A percentile compares a stretch with the other conserved stretches of the same genome.
Conservation (phyloP, 2,113 vertebrate species). For the Cynocephalus volans region DNA sequence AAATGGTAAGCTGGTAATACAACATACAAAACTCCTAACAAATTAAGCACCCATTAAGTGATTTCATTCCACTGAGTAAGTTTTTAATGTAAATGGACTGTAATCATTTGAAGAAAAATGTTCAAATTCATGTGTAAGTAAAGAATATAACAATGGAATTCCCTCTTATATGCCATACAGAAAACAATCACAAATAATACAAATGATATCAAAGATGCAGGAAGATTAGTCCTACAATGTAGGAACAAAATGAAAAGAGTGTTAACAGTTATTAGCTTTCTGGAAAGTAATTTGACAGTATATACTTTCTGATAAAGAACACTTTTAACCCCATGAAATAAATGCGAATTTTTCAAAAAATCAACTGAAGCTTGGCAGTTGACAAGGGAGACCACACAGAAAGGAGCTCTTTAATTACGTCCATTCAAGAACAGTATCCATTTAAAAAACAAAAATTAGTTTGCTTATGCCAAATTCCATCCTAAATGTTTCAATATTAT, state of each 20-base stretch:
- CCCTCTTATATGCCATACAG: background rate
- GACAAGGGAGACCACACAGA: background rate
- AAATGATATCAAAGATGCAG: background rate
- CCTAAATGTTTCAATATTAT: background rate
- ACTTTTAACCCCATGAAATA: slow-evolving; percentile 26
- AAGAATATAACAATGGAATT: background rate
- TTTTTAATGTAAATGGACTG: background rate
- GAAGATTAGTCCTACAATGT: background rate
- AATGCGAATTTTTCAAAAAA: background rate
- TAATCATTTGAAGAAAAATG: slow-evolving; percentile 27
- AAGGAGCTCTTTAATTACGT: background rate
- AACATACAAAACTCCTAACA: slow-evolving; percentile 2
- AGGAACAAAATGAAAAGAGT: background rate
- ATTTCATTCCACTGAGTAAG: background rate
- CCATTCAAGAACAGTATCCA: background rate
- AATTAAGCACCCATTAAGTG: background rate
- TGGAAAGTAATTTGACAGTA: background rate
- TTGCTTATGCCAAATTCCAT: background rate
- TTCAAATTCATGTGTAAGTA: background rate
- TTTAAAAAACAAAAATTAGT: slow-evolving; percentile 34
- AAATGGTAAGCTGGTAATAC: background rate
- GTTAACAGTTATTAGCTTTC: background rate
- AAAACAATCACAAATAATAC: background rate
- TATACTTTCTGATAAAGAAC: slow-evolving; percentile 25
- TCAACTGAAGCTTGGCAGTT: background rate